Percentiles rank a stretch among this genome's conserved stretches.
These are phyloP conservation scores for Drosophila fuyamai DNA, from an alignment of 1,140 invertebrate genomes.

Conservation along the genomic window DNA sequence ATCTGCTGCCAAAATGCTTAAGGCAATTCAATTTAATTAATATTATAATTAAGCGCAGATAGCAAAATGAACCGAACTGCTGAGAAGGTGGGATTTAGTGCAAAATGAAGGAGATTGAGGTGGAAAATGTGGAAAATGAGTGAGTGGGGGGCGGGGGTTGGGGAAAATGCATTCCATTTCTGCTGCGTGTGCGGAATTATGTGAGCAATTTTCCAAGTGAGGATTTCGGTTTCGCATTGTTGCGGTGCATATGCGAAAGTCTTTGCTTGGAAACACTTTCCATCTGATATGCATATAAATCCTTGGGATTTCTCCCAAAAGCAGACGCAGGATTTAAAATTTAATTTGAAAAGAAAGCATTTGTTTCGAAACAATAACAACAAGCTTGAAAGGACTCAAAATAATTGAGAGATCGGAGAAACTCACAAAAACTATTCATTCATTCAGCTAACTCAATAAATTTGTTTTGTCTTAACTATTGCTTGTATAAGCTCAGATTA, in stretches of 20 bases:
- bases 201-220: constrained; percentile 28
- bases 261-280: constrained; percentile 3
- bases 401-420: too few species aligned
- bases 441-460: too few species aligned
- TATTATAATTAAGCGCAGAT: constrained; percentile 60
- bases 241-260: constrained; percentile 32
- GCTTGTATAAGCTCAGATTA: too few species aligned
- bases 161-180: constrained; percentile 23
- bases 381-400: not conserved
- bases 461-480: too few species aligned
- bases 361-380: not conserved
- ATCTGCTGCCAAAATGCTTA: constrained; percentile 33
- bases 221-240: constrained; percentile 16
- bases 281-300: not conserved
- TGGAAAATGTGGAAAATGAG: not conserved
- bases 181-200: constrained; percentile 41
- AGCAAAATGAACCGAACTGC: constrained; percentile 21
- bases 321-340: not conserved
- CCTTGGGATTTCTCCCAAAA: constrained; percentile 12
- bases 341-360: not conserved
- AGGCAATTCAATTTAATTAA: constrained; percentile 62
- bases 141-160: too few species aligned
- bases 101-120: not conserved
- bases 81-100: constrained; percentile 2
- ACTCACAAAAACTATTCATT: too few species aligned